These are phyloP conservation scores for Ochotona princeps DNA, from an alignment of 2,113 vertebrate genomes.

Conservation along the genomic window DNA sequence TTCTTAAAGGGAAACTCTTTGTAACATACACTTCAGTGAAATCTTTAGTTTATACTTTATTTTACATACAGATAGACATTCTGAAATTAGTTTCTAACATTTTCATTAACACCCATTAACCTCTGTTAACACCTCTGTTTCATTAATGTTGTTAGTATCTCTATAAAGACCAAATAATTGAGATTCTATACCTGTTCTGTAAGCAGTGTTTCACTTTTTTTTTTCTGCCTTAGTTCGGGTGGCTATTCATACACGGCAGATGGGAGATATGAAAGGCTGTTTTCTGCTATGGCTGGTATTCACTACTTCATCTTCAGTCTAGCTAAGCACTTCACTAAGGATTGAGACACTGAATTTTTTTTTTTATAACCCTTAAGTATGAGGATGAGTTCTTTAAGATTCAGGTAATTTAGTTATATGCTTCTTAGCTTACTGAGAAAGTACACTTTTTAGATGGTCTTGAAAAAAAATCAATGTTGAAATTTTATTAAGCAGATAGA, in stretches of 20 bases:
- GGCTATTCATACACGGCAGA: neutral
- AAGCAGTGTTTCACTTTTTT: neutral
- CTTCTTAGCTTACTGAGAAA: neutral
- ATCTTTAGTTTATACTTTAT: neutral
- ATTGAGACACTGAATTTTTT: neutral
- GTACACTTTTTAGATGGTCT: neutral
- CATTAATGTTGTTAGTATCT: neutral
- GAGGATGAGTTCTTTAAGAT: neutral
- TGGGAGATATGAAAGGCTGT: neutral
- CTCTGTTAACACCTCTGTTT: too few species aligned
- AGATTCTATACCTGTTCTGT: neutral
- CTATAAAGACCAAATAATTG: neutral
- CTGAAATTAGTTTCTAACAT: neutral
- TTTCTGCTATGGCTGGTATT: neutral
- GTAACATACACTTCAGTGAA: neutral
- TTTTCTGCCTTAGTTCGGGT: neutral
- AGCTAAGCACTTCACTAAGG: neutral
- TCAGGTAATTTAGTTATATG: neutral
- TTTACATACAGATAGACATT: neutral
- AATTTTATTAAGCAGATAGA: neutral
- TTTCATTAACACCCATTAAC: neutral
- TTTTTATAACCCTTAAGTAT: neutral
- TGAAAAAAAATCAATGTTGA: neutral
- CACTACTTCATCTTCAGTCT: neutral
- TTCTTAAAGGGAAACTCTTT: neutral